Evolutionary conservation across 2,113 vertebrate species (phyloP), one percentile per base, ranked within the genome.

Genomic region (Neogale vison): DNA sequence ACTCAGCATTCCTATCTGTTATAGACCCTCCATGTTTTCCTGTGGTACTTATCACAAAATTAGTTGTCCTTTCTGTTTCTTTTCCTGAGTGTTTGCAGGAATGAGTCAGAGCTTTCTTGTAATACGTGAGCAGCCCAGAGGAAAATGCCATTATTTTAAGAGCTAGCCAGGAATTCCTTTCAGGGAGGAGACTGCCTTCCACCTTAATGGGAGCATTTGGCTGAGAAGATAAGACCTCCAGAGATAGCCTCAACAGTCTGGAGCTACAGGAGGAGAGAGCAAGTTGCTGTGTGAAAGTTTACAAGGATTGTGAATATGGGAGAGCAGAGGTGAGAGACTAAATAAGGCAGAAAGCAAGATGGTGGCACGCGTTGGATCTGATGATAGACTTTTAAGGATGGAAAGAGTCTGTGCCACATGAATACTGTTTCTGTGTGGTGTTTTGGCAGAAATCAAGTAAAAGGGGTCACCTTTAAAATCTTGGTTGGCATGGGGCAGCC

Each of bases 101-200:
- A 81, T 55, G 65, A 97, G 79, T 96, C 93, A 94, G 87, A 79
- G 77, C 39, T 88, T 90, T 84, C 93, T 97, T 72, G 36, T 79
- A 93, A 83, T 89, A 34, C 29, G 36, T 47, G 57, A 91, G 23
- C 21, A 82, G 76, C 69, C 88, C 80, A 42, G 57, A 95, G 93
- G 94, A 81, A 96, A 96, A 84, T 82, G 84, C 57, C 96, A 55
- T 95, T 97, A 85, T 96, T 97, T 94, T 94, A 96, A 94, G 95
- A 96, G 71, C 45, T 84, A 90, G 71, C n/a, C 90, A 95, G 94
- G 88, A 95, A 97, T 96, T 98, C 90, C 94, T 98, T 93, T 93
- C 95, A 50, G 76, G 69, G 94, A 96, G 96, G 95, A 96, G 94
- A 82, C 90, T 74, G 71, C 72, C 90, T 82, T 57, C 90, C 76